phyloP scores from a whole-genome alignment of 2,797 vertebrate species.

The Melanotaenia nigrans region DNA sequence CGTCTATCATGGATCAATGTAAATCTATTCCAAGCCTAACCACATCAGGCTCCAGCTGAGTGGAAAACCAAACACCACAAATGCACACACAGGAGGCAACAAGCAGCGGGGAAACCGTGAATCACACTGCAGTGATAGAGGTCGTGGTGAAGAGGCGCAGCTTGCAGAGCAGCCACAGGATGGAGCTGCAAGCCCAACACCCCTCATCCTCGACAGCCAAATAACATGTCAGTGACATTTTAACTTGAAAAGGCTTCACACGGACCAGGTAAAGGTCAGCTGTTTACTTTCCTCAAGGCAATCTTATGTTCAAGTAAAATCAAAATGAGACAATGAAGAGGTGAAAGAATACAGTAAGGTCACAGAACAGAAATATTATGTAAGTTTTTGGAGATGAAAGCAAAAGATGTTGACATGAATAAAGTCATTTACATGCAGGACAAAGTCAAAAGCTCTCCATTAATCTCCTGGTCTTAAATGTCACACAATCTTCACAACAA shows the following conservation, averaged over 20 bases:
- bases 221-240: slow-evolving; percentile 3
- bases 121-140: slow-evolving; percentile 53
- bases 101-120: slow-evolving; percentile 22
- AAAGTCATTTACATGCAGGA: background rate
- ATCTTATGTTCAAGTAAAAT: background rate
- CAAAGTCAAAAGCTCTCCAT: background rate
- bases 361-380: too few species aligned
- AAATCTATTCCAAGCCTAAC: slow-evolving; percentile 58
- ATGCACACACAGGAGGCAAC: slow-evolving; percentile 10
- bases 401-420: background rate
- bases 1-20: slow-evolving; percentile 56
- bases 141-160: slow-evolving; percentile 35
- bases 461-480: background rate
- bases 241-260: background rate
- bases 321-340: background rate
- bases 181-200: slow-evolving; percentile 31
- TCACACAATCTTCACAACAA: background rate
- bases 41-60: slow-evolving; percentile 52
- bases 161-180: slow-evolving; percentile 38
- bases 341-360: background rate
- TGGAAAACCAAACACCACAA: slow-evolving; percentile 54
- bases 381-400: background rate
- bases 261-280: slow-evolving; percentile 4
- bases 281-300: background rate
- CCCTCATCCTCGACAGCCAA: background rate